These are phyloP conservation scores for Hepsetus odoe DNA, from an alignment of 2,113 vertebrate genomes.

Conservation along the genomic window DNA sequence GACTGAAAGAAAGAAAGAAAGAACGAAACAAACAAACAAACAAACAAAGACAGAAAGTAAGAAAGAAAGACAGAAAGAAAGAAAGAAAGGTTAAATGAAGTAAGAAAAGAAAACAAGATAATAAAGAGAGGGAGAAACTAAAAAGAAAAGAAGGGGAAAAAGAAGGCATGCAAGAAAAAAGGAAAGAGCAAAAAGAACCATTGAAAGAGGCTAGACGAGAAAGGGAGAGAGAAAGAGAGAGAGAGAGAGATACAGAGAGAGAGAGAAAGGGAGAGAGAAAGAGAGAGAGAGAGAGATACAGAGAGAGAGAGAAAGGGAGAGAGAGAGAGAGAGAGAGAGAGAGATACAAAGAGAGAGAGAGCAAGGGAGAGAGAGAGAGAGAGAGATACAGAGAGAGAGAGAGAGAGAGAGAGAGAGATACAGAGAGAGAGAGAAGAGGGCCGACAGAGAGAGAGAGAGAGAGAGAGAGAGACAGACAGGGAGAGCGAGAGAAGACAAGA, in stretches of 20 bases:
- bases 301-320: not conserved
- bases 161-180: not conserved
- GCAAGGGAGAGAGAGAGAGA: not conserved
- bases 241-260: not conserved
- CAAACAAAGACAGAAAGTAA: not conserved
- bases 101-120: not conserved
- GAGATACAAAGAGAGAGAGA: not conserved
- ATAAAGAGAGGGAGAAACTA: not conserved
- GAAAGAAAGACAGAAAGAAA: not conserved
- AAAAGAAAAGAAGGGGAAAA: not conserved
- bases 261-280: not conserved
- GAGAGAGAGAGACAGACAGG: not conserved
- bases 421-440: not conserved
- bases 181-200: not conserved
- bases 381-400: not conserved
- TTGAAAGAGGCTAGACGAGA: not conserved
- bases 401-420: not conserved
- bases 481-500: not conserved
- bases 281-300: not conserved
- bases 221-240: not conserved
- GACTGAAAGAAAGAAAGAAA: not conserved
- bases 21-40: not conserved
- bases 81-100: not conserved
- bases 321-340: not conserved
- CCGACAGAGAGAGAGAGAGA: not conserved